Conservation (phyloP, 2,113 vertebrate species). For the Hyperoodon ampullatus region DNA sequence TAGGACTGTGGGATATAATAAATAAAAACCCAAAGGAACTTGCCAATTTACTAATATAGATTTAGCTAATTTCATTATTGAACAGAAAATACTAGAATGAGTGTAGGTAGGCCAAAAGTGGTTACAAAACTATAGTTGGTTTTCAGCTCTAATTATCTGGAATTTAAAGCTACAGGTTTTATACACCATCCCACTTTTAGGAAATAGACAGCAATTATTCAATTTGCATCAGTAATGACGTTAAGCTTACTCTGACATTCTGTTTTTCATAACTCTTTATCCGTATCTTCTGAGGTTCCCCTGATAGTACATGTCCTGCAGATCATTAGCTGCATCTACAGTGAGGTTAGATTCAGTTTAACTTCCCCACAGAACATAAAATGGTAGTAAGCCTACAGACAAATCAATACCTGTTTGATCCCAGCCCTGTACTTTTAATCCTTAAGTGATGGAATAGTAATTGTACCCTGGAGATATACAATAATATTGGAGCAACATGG, state of each 20-base stretch:
- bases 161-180: not conserved
- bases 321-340: not conserved
- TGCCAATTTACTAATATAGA: not conserved
- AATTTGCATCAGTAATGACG: not conserved
- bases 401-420: not conserved
- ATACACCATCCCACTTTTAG: not conserved
- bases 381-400: not conserved
- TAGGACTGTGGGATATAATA: not conserved
- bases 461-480: not conserved
- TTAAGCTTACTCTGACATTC: not conserved
- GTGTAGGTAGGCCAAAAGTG: not conserved
- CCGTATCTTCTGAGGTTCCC: not conserved
- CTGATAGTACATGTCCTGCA: no score
- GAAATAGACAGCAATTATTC: not conserved
- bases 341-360: not conserved
- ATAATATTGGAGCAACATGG: not conserved
- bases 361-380: not conserved
- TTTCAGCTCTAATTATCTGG: not conserved
- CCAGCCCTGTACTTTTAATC: not conserved
- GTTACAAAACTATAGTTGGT: not conserved
- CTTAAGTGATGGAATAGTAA: not conserved
- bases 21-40: not conserved
- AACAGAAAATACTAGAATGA: not conserved
- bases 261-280: not conserved
- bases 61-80: not conserved